A percentile compares a stretch with the other conserved stretches of the same genome.
Evolutionary conservation across 2,888 invertebrate genomes (phyloP).

Genomic region (Ophion slaviceki): DNA sequence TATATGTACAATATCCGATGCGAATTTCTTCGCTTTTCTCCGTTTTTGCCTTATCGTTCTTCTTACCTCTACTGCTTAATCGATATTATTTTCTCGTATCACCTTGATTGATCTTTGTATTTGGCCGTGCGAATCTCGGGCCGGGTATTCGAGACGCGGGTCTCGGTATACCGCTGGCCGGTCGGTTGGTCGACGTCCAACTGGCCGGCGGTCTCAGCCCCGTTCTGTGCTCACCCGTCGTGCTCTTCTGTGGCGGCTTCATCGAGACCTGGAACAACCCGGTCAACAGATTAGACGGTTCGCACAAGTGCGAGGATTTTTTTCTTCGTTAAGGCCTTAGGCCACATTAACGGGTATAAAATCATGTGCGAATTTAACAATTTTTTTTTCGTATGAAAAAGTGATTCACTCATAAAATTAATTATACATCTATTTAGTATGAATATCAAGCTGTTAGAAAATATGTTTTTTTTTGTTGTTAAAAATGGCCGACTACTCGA

Average conservation of each 20-base stretch:
- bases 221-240: slow-evolving; percentile 69
- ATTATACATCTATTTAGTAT: too few relatives aligned
- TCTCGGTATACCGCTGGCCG: slow-evolving; percentile 80
- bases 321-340: too few relatives aligned
- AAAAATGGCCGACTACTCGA: too few relatives aligned
- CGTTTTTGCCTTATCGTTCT: neutral
- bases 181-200: slow-evolving; percentile 72
- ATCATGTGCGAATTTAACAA: too few relatives aligned
- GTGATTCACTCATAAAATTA: too few relatives aligned
- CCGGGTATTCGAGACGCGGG: slow-evolving; percentile 81
- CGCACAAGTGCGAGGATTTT: too few relatives aligned
- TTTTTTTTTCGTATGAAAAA: too few relatives aligned
- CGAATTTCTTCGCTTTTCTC: neutral
- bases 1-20: slow-evolving; percentile 56
- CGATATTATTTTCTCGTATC: slow-evolving; percentile 66
- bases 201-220: slow-evolving; percentile 78
- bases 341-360: too few relatives aligned
- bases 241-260: slow-evolving; percentile 56
- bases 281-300: neutral
- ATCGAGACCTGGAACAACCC: slow-evolving; percentile 41
- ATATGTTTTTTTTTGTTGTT: too few relatives aligned
- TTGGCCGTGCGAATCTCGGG: slow-evolving; percentile 73
- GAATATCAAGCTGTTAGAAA: too few relatives aligned
- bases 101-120: slow-evolving; percentile 62
- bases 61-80: slow-evolving; percentile 31